These are phyloP conservation scores for Leucozona laternaria DNA, from an alignment of 2,888 invertebrate species.

Conservation along the genomic window DNA sequence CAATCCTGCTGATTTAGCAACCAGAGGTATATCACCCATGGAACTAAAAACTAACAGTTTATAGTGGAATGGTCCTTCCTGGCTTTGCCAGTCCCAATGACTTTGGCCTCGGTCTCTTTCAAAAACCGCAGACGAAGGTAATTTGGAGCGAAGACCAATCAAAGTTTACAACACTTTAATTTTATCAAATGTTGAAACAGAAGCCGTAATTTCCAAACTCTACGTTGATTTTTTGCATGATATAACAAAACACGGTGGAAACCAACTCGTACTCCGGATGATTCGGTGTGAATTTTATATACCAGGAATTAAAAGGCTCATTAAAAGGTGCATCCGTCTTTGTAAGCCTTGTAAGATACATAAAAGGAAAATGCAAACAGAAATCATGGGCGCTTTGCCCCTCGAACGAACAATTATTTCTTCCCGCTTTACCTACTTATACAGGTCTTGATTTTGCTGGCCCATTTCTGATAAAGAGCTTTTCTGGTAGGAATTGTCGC, in stretches of 20 bases:
- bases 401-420: background rate
- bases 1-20: slow-evolving; percentile 36
- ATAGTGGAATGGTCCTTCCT: slow-evolving; percentile 56
- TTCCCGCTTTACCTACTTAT: background rate
- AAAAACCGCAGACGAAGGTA: background rate
- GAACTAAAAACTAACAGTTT: background rate
- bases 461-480: slow-evolving; percentile 27
- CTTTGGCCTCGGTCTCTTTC: slow-evolving; percentile 16
- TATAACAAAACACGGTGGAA: slow-evolving; percentile 12
- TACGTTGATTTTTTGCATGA: slow-evolving; percentile 4
- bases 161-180: background rate
- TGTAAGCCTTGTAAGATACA: slow-evolving; percentile 14
- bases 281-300: slow-evolving; percentile 25
- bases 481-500: slow-evolving; percentile 26
- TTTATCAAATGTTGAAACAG: slow-evolving; percentile 12
- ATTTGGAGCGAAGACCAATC: background rate
- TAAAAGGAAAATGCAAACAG: no score
- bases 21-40: background rate
- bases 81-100: slow-evolving; percentile 1
- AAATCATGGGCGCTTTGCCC: slow-evolving; percentile 10
- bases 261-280: slow-evolving; percentile 11
- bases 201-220: no score
- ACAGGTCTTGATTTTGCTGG: slow-evolving; percentile 21
- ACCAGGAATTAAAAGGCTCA: background rate
- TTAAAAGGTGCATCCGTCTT: slow-evolving; percentile 11